These are phyloP conservation scores for Metellina segmentata DNA, from an alignment of 2,888 invertebrate species.

Conservation along the genomic window DNA sequence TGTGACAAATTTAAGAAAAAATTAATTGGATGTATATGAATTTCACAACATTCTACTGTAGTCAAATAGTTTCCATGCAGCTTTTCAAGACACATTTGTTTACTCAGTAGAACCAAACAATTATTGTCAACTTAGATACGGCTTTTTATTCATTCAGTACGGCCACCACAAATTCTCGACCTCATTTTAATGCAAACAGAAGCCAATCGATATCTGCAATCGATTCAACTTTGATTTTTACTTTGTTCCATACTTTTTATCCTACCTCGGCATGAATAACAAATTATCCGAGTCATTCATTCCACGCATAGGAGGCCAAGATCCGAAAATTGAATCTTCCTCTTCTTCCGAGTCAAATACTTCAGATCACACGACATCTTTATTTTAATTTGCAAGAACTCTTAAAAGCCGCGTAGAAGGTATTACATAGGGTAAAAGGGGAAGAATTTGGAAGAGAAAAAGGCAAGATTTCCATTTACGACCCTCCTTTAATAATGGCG, in stretches of 20 bases:
- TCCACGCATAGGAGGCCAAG: not conserved
- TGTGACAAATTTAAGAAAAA: too few species aligned
- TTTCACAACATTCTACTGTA: too few species aligned
- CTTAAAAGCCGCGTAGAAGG: not conserved
- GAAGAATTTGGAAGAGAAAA: not conserved
- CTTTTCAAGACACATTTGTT: too few species aligned
- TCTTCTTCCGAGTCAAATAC: not conserved
- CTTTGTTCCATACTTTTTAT: not conserved
- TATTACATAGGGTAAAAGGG: not conserved
- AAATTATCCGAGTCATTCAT: not conserved
- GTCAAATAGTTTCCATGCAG: too few species aligned
- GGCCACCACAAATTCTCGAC: too few species aligned
- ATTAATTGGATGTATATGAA: too few species aligned
- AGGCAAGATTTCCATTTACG: not conserved
- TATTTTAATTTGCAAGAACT: conserved; percentile 1
- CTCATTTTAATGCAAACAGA: not conserved
- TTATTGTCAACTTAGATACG: too few species aligned
- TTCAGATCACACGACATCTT: not conserved
- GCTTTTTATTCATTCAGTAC: too few species aligned
- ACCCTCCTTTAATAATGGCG: not conserved
- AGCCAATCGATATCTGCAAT: not conserved
- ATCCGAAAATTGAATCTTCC: not conserved
- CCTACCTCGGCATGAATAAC: not conserved
- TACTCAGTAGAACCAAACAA: too few species aligned
- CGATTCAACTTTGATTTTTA: not conserved